A percentile compares a stretch with the other conserved stretches of the same genome.
Evolutionary conservation across 2,888 invertebrate genomes (phyloP).

Genomic region (Cephus runcator): DNA sequence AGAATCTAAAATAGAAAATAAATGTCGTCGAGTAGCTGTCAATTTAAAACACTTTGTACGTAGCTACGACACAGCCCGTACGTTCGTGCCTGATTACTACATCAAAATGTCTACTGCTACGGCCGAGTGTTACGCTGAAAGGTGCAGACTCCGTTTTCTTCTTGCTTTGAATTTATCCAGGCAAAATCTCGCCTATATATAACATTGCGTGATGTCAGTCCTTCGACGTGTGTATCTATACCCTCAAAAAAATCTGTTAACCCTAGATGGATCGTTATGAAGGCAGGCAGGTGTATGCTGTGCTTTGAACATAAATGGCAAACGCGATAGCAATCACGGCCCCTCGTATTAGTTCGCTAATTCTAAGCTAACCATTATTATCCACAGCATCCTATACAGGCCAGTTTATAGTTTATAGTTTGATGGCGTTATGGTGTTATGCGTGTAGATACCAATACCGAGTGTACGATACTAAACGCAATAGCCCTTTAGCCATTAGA

Average conservation of each 20-base stretch:
- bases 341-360: constrained; percentile 47
- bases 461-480: constrained; percentile 3
- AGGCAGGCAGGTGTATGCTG: constrained; percentile 47
- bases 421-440: constrained; percentile 20
- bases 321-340: constrained; percentile 46
- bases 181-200: not conserved
- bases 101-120: not conserved
- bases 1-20: no score
- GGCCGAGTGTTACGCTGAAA: not conserved
- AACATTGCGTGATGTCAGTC: not conserved
- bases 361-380: constrained; percentile 45
- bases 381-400: constrained; percentile 14
- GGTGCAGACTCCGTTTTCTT: not conserved
- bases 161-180: not conserved
- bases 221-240: not conserved
- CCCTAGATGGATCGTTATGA: constrained; percentile 29
- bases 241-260: constrained; percentile 33
- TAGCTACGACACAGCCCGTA: not conserved
- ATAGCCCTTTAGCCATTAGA: constrained; percentile 6
- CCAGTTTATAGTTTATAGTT: constrained; percentile 29
- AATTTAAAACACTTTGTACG: not conserved
- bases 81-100: not conserved
- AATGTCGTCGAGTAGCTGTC: not conserved
- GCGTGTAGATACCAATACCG: not conserved
- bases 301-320: constrained; percentile 42